Base-by-base conservation (phyloP, 2,888 invertebrate genomes). In the Ophion costatus region DNA sequence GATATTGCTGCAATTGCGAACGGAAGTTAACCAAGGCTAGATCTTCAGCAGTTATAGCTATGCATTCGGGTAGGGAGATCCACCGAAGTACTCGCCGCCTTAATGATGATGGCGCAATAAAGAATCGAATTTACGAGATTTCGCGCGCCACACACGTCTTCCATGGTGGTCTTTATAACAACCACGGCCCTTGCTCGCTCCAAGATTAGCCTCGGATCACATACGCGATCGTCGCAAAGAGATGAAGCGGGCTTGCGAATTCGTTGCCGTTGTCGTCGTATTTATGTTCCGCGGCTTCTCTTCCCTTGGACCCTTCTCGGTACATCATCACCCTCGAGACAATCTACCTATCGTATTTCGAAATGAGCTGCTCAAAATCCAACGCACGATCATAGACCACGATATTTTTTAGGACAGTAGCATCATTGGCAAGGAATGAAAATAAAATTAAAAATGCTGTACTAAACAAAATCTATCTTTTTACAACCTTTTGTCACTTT, bases 41-140 rank as follows among this genome's bases (percentile, higher is more conserved):
- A 51, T 51, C 17, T 14, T 4, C 3, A 17, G 11, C 17, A 51
- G 17, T 51, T 14, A 51, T 14, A 51, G 51, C 17, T 17, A 14
- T 14, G 51, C 17, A 3, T 51, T 14, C 17, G 51, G 5, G 78
- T 29, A 33, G 20, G 56, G 57, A 64, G 38, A 59, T 22, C 29
- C 22, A 38, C 73, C 67, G 20, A 66, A 76, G 70, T 63, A 56
- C 51, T 24, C 73, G 80, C 76, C 84, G 84, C 70, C 87, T 88
- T 90, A 89, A 90, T 87, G 88, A 89, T 88, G 90, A 88, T 87
- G 87, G 85, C 83, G 86, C 87, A 86, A 88, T 90, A 90, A 91
- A 91, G 88, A 90, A 89, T 88, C 83, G 84, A 91, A 90, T 91
- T 90, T 91, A 91, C 85, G 90, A 90, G 88, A 84, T 79, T 85